Evolutionary conservation across 2,888 invertebrate genomes (phyloP), one percentile per base, ranked within the genome.

Genomic region (Apamea monoglypha): DNA sequence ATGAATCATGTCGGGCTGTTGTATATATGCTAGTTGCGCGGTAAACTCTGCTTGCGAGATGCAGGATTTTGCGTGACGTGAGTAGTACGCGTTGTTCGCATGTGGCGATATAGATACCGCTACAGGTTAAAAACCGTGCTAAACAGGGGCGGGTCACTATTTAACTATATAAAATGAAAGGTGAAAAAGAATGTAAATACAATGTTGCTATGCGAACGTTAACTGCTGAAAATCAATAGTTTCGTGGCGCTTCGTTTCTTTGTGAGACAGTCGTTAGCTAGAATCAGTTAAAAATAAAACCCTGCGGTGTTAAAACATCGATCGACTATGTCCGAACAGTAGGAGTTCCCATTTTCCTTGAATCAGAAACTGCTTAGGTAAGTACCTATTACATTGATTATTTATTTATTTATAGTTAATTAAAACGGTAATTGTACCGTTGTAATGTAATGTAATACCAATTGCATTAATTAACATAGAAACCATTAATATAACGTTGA

Each of bases 171-270:
- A 25, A 12, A 25, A 25, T 16, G 1, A 29, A 61, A 29, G 18
- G 4, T 18, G 8, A 61, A 63, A 44, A 12, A 47, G 0, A 32
- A 61, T n/a, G 1, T 16, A 12, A 53, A n/a, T 0, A 47, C 36
- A 66, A 36, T 36, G 32, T 36, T 32, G 32, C n/a, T 53, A 18
- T 25, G 32, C 44, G n/a, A 32, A 50, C 12, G n/a, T 66, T 14
- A 70, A 66, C 76, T n/a, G 25, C 3, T 63, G 8, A 82, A 80
- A 81, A 82, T 82, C 81, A 82, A 82, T 81, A 82, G 56, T 82
- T 70, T 50, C 21, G 56, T 59, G 69, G 69, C 64, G 50, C 32
- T 53, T 53, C 32, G 44, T 32, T 61, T 56, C 61, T 68, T 56
- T 56, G 56, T 50, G 50, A 50, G 74, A 25, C 32, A 67, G 32